Evolutionary conservation across 2,888 invertebrate species (phyloP).

Genomic region (Trachelus troglodyta): DNA sequence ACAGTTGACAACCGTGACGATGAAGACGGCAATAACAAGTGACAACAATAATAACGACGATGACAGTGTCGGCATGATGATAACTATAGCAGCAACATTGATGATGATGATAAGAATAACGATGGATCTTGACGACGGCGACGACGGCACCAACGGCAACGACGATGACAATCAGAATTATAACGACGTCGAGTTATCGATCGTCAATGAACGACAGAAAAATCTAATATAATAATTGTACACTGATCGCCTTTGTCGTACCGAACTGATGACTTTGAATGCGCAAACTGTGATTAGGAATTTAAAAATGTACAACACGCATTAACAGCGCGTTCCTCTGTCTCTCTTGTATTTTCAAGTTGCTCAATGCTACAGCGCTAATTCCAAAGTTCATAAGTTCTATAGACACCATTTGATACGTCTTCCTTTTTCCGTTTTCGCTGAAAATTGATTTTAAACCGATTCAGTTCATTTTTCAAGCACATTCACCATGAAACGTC

Average conservation of each 20-base stretch:
- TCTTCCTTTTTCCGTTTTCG: background rate
- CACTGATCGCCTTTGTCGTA: background rate
- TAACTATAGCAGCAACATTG: background rate
- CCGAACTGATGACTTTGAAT: background rate
- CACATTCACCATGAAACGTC: slow-evolving; percentile 4
- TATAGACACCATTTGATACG: slow-evolving; percentile 3
- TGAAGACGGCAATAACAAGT: background rate
- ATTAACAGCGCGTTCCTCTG: background rate
- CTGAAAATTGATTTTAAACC: background rate
- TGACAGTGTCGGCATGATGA: background rate
- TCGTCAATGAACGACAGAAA: background rate
- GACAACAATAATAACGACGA: background rate
- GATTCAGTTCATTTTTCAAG: slow-evolving; percentile 6
- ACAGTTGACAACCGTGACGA: background rate
- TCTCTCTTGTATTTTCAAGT: background rate
- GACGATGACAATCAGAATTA: background rate
- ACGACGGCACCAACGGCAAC: background rate
- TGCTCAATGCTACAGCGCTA: background rate
- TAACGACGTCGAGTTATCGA: background rate
- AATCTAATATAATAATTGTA: background rate
- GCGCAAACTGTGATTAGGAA: background rate
- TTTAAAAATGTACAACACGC: background rate
- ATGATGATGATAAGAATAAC: background rate
- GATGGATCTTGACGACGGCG: background rate
- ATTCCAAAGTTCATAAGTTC: slow-evolving; percentile 1